Evolutionary conservation across 1,140 invertebrate species (phyloP).

Genomic region (Hycleus cichorii): DNA sequence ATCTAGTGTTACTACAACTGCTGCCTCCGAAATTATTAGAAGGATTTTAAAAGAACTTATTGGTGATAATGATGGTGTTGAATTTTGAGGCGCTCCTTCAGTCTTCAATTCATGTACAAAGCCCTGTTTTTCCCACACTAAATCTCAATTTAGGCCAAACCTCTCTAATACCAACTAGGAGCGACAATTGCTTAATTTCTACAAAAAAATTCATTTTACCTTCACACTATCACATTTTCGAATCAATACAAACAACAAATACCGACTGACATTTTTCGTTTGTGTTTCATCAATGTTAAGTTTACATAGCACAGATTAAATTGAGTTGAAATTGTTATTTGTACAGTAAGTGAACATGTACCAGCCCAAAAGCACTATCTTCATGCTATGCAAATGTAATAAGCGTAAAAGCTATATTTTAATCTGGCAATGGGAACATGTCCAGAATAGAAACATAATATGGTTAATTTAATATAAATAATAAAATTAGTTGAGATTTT

Average conservation of each 20-base stretch:
- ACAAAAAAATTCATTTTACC: not conserved
- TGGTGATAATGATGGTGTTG: not conserved
- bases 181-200: too few species aligned
- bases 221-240: not conserved
- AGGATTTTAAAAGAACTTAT: too few species aligned
- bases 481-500: too few species aligned
- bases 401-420: constrained; percentile 34
- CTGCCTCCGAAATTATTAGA: too few species aligned
- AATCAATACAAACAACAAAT: too few species aligned
- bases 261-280: too few species aligned
- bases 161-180: too few species aligned
- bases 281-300: too few species aligned
- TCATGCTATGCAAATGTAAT: constrained; percentile 34
- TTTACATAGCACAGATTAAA: constrained; percentile 8
- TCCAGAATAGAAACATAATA: constrained; percentile 24
- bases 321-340: constrained; percentile 11
- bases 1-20: too few species aligned
- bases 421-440: constrained; percentile 32
- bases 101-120: too few species aligned
- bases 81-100: not conserved
- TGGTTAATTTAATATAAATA: not conserved
- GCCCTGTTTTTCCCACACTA: too few species aligned
- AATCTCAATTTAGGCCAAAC: too few species aligned
- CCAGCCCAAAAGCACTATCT: constrained; percentile 16
- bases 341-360: not conserved